These are phyloP conservation scores for Sweltsa coloradensis DNA, from an alignment of 1,140 invertebrate species.

Conservation along the genomic window DNA sequence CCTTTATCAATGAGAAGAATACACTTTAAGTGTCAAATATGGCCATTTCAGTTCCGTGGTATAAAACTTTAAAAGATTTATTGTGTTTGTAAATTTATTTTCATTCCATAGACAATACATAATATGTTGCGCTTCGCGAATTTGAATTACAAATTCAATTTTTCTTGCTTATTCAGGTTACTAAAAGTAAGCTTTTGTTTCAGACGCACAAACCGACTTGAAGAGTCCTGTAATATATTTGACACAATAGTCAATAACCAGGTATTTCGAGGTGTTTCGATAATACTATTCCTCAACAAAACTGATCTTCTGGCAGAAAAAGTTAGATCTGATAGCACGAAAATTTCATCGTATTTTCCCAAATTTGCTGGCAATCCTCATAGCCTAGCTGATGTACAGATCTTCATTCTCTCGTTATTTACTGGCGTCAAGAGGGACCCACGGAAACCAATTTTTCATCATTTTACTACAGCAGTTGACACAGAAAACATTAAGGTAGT, in stretches of 20 bases:
- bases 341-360: slow-evolving; percentile 75
- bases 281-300: slow-evolving; percentile 97
- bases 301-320: slow-evolving; percentile 88
- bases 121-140: too few relatives aligned
- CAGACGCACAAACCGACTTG: slow-evolving; percentile 82
- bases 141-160: too few relatives aligned
- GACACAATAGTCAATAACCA: slow-evolving; percentile 96
- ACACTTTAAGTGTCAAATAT: too few relatives aligned
- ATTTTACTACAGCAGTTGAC: slow-evolving; percentile 96
- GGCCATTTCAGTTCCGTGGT: too few relatives aligned
- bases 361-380: slow-evolving; percentile 78
- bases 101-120: too few relatives aligned
- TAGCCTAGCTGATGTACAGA: slow-evolving; percentile 77
- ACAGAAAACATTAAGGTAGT: slow-evolving; percentile 97
- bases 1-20: too few relatives aligned
- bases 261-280: slow-evolving; percentile 83
- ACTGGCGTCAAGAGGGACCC: slow-evolving; percentile 63
- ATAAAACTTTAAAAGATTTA: too few relatives aligned
- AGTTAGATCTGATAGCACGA: slow-evolving; percentile 56
- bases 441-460: slow-evolving; percentile 77
- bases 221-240: slow-evolving; percentile 93
- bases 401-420: slow-evolving; percentile 83
- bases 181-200: too few relatives aligned
- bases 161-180: too few relatives aligned
- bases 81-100: too few relatives aligned